phyloP scores from a whole-genome alignment of 2,888 invertebrate species.

The Ptychoptera contaminata region DNA sequence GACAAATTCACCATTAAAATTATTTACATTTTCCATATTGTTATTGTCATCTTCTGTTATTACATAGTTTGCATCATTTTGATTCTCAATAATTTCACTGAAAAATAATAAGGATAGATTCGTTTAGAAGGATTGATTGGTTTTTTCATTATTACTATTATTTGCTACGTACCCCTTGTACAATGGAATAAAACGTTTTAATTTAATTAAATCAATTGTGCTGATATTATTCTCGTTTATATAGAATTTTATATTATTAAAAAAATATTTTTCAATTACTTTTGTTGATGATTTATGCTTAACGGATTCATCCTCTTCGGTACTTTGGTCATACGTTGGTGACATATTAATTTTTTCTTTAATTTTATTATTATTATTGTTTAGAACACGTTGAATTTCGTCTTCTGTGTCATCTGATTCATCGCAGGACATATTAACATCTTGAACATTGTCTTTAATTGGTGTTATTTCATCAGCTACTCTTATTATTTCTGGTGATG shows the following conservation, averaged over 20 bases:
- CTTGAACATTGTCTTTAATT: background rate
- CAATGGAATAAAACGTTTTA: conserved; percentile 12
- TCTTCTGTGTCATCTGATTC: conserved; percentile 24
- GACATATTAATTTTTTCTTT: background rate
- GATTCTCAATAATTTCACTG: conserved; percentile 3
- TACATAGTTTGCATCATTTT: conserved; percentile 11
- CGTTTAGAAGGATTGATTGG: too few relatives aligned
- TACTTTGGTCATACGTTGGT: background rate
- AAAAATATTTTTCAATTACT: conserved; percentile 8
- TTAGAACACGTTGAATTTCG: conserved; percentile 19
- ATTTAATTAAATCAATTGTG: conserved; percentile 12
- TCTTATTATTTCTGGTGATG: conserved; percentile 5
- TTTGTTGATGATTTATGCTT: background rate
- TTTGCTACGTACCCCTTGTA: conserved; percentile 10
- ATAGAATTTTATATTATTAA: conserved; percentile 12
- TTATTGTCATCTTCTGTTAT: conserved; percentile 10
- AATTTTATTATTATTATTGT: conserved; percentile 1
- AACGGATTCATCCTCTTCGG: background rate
- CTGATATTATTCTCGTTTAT: conserved; percentile 12
- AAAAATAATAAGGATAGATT: too few relatives aligned
- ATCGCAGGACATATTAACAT: conserved; percentile 14
- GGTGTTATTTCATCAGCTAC: background rate
- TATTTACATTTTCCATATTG: conserved; percentile 8
- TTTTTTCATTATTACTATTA: too few relatives aligned
- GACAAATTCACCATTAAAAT: conserved; percentile 13